A percentile compares a stretch with the other conserved stretches of the same genome.
Evolutionary conservation across 2,797 vertebrate genomes (phyloP).

Genomic region (Echiichthys vipera): DNA sequence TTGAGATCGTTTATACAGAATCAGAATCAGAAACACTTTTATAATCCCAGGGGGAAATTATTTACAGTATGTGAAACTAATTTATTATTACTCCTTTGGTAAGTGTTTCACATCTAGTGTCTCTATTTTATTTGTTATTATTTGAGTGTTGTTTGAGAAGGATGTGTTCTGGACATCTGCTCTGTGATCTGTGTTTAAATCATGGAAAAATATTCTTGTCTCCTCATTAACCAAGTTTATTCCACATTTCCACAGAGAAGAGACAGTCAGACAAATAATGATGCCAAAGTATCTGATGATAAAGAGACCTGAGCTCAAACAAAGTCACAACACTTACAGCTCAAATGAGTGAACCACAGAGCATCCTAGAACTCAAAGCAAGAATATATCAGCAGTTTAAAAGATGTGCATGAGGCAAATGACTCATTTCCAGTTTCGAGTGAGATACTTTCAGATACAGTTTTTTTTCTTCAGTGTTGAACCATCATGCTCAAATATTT

Average conservation of each 20-base stretch:
- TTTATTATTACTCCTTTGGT: conserved; percentile 3
- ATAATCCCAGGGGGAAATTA: too few species aligned
- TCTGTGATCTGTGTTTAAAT: conserved; percentile 66
- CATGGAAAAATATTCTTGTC: conserved; percentile 59
- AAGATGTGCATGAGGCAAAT: conserved; percentile 10
- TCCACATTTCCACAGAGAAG: conserved; percentile 48
- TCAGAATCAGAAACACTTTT: too few species aligned
- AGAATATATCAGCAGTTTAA: neutral
- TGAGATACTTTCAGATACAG: neutral
- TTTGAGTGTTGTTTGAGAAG: conserved; percentile 47
- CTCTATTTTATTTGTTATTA: conserved; percentile 49
- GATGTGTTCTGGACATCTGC: conserved; percentile 37
- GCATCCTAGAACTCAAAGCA: conserved; percentile 4
- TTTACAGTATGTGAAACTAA: neutral
- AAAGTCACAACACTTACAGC: conserved; percentile 43
- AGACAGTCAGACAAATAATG: conserved; percentile 56
- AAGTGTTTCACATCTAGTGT: conserved; percentile 31
- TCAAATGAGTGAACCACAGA: conserved; percentile 8
- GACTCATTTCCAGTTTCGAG: conserved; percentile 3
- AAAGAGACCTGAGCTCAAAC: conserved; percentile 51
- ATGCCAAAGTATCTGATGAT: conserved; percentile 47
- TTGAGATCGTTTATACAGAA: too few species aligned
- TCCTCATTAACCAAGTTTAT: conserved; percentile 67
- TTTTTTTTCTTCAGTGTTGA: conserved; percentile 34
- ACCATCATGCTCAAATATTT: conserved; percentile 11